A percentile compares a stretch with the other conserved stretches of the same genome.
phyloP scores from a whole-genome alignment of 1,140 invertebrate species.

The Schlechtendalia chinensis region DNA sequence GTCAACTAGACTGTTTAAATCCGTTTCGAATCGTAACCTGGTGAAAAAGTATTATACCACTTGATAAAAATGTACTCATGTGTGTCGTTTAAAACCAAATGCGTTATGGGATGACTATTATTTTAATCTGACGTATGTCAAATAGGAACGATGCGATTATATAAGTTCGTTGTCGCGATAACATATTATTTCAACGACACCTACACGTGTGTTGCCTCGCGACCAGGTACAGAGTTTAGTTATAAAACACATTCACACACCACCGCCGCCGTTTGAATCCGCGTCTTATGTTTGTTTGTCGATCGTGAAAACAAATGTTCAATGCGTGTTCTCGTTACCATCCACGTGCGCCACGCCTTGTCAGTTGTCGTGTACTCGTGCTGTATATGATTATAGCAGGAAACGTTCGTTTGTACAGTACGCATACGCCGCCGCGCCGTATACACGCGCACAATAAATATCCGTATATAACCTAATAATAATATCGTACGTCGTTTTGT shows the following conservation, averaged over 20 bases:
- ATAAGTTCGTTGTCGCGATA: neutral
- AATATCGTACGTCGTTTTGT: slow-evolving; percentile 6
- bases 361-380: neutral
- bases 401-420: neutral
- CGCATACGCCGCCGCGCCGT: neutral
- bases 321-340: neutral
- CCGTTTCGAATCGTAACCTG: too few relatives aligned
- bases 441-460: neutral
- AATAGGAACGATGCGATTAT: too few relatives aligned
- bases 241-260: neutral
- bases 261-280: neutral
- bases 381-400: neutral
- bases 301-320: slow-evolving; percentile 6
- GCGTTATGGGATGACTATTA: too few relatives aligned
- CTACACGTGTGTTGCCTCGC: neutral
- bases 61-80: too few relatives aligned
- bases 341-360: neutral
- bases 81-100: too few relatives aligned
- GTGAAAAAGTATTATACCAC: too few relatives aligned
- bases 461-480: neutral
- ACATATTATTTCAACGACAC: neutral
- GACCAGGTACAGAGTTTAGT: too few relatives aligned
- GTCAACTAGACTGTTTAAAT: too few relatives aligned
- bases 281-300: neutral
- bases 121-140: too few relatives aligned